A percentile compares a stretch with the other conserved stretches of the same genome.
Conservation (phyloP, 2,888 invertebrate genomes). For the Venusia cambrica region DNA sequence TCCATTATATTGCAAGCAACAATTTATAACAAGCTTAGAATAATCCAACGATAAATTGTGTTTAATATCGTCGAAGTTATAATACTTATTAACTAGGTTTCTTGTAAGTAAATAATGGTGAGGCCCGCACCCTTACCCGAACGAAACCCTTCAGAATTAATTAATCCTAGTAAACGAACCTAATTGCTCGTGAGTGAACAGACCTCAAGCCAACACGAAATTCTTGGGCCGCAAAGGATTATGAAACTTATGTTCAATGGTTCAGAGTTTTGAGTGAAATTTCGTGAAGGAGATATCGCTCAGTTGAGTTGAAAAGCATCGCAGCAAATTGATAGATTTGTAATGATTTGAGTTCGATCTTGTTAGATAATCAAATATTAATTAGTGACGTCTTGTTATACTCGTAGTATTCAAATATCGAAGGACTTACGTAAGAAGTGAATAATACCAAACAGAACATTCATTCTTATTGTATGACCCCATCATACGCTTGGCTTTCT, state of each 20-base stretch:
- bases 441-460: too few relatives aligned
- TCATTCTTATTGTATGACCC: too few relatives aligned
- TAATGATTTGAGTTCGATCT: conserved; percentile 23
- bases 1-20: too few relatives aligned
- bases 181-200: conserved; percentile 52
- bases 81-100: conserved; percentile 31
- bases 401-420: too few relatives aligned
- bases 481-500: too few relatives aligned
- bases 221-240: conserved; percentile 30
- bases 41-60: conserved; percentile 2
- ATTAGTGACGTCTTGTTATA: conserved; percentile 6
- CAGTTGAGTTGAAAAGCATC: too few relatives aligned
- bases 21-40: too few relatives aligned
- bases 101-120: conserved; percentile 44
- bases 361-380: conserved; percentile 19
- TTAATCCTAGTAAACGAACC: conserved; percentile 55
- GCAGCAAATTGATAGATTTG: conserved; percentile 29
- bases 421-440: too few relatives aligned
- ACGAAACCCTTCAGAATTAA: conserved; percentile 48
- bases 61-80: conserved; percentile 13
- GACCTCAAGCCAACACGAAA: conserved; percentile 36
- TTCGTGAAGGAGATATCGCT: too few relatives aligned
- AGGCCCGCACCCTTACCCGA: conserved; percentile 44
- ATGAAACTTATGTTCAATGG: conserved; percentile 28
- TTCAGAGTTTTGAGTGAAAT: conserved; percentile 18